Percentiles rank a stretch among this genome's conserved stretches.
These are phyloP conservation scores for Coelopa frigida DNA, from an alignment of 1,140 invertebrate genomes.

Conservation along the genomic window DNA sequence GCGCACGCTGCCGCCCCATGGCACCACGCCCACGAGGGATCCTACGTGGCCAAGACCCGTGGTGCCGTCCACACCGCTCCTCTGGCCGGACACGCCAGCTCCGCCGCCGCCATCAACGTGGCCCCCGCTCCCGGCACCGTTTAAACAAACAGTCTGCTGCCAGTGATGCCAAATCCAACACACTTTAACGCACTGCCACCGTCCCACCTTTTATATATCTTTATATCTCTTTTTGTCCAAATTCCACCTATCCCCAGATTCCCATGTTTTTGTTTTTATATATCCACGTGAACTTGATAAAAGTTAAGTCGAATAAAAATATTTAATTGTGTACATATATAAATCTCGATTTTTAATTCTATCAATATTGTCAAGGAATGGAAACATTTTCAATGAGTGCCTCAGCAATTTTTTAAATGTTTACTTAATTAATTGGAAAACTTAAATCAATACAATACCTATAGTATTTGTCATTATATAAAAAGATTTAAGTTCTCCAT, in stretches of 20 bases:
- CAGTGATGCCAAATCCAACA: not conserved
- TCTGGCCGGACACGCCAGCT: slow-evolving; percentile 44
- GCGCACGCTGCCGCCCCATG: not conserved
- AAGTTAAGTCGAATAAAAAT: not conserved
- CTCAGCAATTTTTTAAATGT: no score
- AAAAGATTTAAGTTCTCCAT: no score
- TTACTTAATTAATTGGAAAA: no score
- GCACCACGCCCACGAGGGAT: slow-evolving; percentile 25
- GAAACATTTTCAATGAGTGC: no score
- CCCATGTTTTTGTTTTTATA: not conserved
- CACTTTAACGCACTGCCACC: not conserved
- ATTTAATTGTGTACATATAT: no score
- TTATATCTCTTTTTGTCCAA: not conserved
- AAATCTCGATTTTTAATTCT: no score
- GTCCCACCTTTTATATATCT: not conserved
- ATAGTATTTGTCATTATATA: no score
- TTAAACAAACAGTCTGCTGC: not conserved
- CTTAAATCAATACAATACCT: no score
- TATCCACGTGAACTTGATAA: not conserved
- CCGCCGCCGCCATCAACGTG: slow-evolving; percentile 43
- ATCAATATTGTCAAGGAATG: no score
- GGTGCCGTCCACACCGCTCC: slow-evolving; percentile 48
- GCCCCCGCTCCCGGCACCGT: slow-evolving; percentile 47
- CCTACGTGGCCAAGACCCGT: slow-evolving; percentile 48
- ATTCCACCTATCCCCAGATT: not conserved